Evolutionary conservation across 2,113 vertebrate genomes (phyloP), one percentile per base, ranked within the genome.

Genomic region (Mola mola): DNA sequence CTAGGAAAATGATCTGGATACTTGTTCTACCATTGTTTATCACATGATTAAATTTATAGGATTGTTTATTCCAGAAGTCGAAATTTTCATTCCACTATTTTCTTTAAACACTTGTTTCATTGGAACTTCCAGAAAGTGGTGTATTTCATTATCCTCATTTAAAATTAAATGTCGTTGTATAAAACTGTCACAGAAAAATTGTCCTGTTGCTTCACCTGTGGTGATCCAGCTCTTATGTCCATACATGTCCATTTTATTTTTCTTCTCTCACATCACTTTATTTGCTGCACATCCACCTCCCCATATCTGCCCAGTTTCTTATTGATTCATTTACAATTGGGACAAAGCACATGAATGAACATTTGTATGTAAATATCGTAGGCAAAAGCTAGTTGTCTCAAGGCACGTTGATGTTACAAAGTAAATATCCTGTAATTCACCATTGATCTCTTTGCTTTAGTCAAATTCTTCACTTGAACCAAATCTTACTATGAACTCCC

Each of bases 381-480:
- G n/a, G n/a, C n/a, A n/a, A n/a, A n/a, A n/a, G n/a, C n/a, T n/a
- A n/a, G n/a, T n/a, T n/a, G n/a, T n/a, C n/a, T n/a, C n/a, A n/a
- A n/a, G n/a, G n/a, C n/a, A n/a, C n/a, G n/a, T n/a, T n/a, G n/a
- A n/a, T n/a, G n/a, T n/a, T n/a, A n/a, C n/a, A n/a, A n/a, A n/a
- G n/a, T n/a, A n/a, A n/a, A n/a, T n/a, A n/a, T n/a, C n/a, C n/a
- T n/a, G n/a, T n/a, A n/a, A n/a, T n/a, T n/a, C n/a, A n/a, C n/a
- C n/a, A n/a, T n/a, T n/a, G n/a, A n/a, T n/a, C n/a, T n/a, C n/a
- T n/a, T n/a, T n/a, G n/a, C n/a, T n/a, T n/a, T n/a, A 22, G 40
- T 56, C 29, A 66, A 49, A 38, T 21, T 15, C 38, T 75, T 57
- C 51, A 66, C 66, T 60, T 65, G 46, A 81, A 73, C 10, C 34